A percentile compares a stretch with the other conserved stretches of the same genome.
Conservation (phyloP, 2,888 invertebrate genomes). For the Tipula vernalis region DNA sequence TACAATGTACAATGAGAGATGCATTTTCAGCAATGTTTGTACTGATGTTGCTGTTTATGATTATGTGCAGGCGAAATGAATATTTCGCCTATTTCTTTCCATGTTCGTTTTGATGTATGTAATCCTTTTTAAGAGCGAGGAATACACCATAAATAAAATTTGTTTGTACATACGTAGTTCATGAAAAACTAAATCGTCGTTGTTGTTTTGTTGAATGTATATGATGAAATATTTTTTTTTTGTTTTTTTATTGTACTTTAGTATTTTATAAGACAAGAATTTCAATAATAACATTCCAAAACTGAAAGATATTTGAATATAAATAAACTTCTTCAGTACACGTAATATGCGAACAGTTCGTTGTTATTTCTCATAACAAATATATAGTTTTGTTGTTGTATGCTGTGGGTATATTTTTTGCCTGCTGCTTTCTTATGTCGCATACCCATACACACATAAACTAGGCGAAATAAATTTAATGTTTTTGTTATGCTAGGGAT, state of each 20-base stretch:
- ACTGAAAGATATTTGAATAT: neutral
- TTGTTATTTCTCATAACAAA: neutral
- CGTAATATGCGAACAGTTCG: neutral
- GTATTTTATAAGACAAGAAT: neutral
- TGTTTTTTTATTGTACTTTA: neutral
- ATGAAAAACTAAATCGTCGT: neutral
- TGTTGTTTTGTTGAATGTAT: neutral
- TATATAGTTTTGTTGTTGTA: neutral
- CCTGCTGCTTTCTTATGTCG: neutral
- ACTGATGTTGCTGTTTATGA: neutral
- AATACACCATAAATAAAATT: neutral
- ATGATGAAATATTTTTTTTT: neutral
- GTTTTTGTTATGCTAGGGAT: neutral
- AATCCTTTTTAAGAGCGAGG: neutral
- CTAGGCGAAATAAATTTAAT: neutral
- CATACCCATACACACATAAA: neutral
- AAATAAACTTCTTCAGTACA: neutral
- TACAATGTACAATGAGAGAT: neutral
- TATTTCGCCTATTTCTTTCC: neutral
- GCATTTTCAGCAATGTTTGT: neutral
- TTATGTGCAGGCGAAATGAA: neutral
- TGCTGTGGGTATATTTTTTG: neutral
- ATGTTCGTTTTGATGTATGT: neutral
- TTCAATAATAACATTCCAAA: conserved; percentile 4
- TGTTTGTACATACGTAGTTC: too few species aligned